A percentile compares a stretch with the other conserved stretches of the same genome.
Conservation (phyloP, 2,888 invertebrate genomes). For the Andrena bicolor region DNA sequence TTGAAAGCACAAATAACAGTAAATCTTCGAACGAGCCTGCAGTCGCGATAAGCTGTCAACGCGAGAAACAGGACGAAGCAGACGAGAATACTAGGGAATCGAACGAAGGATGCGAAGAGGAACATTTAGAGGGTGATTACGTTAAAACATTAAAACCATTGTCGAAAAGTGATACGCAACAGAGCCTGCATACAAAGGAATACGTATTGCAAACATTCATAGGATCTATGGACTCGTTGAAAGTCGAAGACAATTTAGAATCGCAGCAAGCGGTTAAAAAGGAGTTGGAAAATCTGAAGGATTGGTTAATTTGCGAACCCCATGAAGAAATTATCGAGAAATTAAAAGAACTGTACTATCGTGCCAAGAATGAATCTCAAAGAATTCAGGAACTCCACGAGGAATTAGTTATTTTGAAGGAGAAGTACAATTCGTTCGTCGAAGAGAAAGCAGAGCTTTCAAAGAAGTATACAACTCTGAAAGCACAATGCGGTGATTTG, state of each 20-base stretch:
- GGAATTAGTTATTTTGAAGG: conserved; percentile 90
- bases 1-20: conserved; percentile 1
- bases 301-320: conserved; percentile 79
- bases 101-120: conserved; percentile 63
- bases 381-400: conserved; percentile 89
- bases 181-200: conserved; percentile 71
- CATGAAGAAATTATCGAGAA: conserved; percentile 76
- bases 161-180: conserved; percentile 68
- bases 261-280: conserved; percentile 75
- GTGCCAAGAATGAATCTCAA: conserved; percentile 85
- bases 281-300: conserved; percentile 77
- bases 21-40: conserved; percentile 9
- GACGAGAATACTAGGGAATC: conserved; percentile 62
- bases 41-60: conserved; percentile 19
- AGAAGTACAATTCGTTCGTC: conserved; percentile 89
- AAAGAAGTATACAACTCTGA: conserved; percentile 87
- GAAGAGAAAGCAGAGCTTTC: conserved; percentile 88
- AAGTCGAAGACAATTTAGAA: conserved; percentile 72
- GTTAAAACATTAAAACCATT: conserved; percentile 78
- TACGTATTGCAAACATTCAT: conserved; percentile 76
- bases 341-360: conserved; percentile 77
- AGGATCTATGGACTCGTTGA: conserved; percentile 75
- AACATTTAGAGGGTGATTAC: conserved; percentile 76
- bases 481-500: conserved; percentile 87
- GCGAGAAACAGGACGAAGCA: conserved; percentile 45